These are phyloP conservation scores for Dynastes hyllus DNA, from an alignment of 2,888 invertebrate species.

Conservation along the genomic window DNA sequence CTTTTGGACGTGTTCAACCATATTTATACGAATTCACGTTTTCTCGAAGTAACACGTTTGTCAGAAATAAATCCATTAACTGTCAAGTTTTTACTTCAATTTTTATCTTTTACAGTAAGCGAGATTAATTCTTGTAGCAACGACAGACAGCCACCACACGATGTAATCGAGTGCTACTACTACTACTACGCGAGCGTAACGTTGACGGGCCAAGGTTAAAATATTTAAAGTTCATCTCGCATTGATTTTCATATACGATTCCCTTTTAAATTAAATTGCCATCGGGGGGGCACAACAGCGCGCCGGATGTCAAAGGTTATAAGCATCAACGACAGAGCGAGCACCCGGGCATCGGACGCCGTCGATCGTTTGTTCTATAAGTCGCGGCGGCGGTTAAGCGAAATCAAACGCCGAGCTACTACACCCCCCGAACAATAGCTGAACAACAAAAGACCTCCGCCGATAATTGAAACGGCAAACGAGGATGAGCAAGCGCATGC, in stretches of 20 bases:
- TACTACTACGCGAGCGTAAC: no score
- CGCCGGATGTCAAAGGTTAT: constrained; percentile 38
- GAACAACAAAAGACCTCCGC: constrained; percentile 6
- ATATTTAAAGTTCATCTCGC: constrained; percentile 35
- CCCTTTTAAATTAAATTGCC: constrained; percentile 35
- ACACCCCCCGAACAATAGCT: neutral
- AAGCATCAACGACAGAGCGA: neutral
- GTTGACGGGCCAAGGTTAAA: constrained; percentile 28
- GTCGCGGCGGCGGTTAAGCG: constrained; percentile 24
- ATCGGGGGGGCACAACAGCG: constrained; percentile 21
- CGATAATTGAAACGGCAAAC: constrained; percentile 32
- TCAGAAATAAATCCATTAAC: no score
- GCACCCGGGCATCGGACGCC: neutral
- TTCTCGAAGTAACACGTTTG: no score
- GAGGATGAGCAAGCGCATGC: neutral
- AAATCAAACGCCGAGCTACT: constrained; percentile 25
- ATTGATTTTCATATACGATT: constrained; percentile 27
- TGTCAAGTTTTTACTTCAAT: no score
- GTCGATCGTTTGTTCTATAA: constrained; percentile 17
- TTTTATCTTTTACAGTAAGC: no score
- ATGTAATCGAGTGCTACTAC: no score
- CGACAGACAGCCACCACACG: no score
- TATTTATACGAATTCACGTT: no score
- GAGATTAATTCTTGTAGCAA: no score
- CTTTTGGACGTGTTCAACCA: no score